Evolutionary conservation across 2,888 invertebrate genomes (phyloP).

Genomic region (Exocentrus adspersus): DNA sequence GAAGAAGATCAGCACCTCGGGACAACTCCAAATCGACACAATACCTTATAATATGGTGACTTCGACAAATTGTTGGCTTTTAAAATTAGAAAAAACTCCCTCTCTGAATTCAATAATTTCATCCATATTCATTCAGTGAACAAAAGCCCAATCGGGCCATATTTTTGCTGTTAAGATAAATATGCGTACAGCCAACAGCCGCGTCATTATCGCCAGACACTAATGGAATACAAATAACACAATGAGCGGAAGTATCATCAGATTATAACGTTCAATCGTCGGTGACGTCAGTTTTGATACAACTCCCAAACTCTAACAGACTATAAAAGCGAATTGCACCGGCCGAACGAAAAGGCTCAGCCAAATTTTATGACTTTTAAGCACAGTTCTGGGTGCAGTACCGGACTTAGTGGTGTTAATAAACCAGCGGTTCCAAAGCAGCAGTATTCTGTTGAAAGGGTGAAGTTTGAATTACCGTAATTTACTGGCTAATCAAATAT

Average conservation of each 20-base stretch:
- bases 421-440: too few relatives aligned
- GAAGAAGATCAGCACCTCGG: too few relatives aligned
- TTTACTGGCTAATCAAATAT: too few relatives aligned
- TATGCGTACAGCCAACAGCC: not conserved
- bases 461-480: too few relatives aligned
- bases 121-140: slow-evolving; percentile 2
- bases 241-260: slow-evolving; percentile 24
- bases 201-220: not conserved
- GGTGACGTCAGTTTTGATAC: slow-evolving; percentile 7
- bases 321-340: slow-evolving; percentile 11
- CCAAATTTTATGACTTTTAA: slow-evolving; percentile 28
- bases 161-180: slow-evolving; percentile 18
- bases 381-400: not conserved
- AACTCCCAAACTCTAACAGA: slow-evolving; percentile 13
- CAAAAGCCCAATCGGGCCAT: not conserved
- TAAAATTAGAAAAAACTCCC: too few relatives aligned
- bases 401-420: too few relatives aligned
- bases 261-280: slow-evolving; percentile 22
- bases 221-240: slow-evolving; percentile 25
- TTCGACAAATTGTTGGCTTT: too few relatives aligned
- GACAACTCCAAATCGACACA: too few relatives aligned
- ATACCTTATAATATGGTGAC: too few relatives aligned
- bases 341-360: not conserved
- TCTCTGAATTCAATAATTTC: too few relatives aligned
- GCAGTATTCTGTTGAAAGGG: too few relatives aligned